Base-by-base conservation (phyloP, 2,113 vertebrate genomes). In the Melanerpes formicivorus region DNA sequence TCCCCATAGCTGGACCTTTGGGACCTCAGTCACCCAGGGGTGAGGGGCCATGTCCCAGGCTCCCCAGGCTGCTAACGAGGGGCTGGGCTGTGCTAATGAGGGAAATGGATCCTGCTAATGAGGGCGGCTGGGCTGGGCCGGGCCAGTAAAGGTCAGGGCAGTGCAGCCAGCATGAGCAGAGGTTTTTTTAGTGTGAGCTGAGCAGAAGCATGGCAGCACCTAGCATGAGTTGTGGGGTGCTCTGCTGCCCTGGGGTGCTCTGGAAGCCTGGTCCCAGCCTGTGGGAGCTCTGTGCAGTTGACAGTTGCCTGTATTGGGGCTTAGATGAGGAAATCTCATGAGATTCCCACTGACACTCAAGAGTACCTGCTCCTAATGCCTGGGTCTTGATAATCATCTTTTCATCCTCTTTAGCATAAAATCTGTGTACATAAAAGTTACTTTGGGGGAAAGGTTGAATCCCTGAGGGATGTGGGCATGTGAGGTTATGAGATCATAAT, bases 191-290 rank as follows among this genome's bases (percentile, higher is more conserved):
- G 30, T 0, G 0, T 1, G 18, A 14, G 32, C 21, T 3, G 29
- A 3, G 1, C 0, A 1, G 13, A 69, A 37, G 10, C 1, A 0
- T 5, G n/a, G 73, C 14, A 3, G 79, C 42, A 46, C 3, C 6
- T 34, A 7, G 48, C 40, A 18, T 0, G 55, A 22, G 42, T n/a
- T 6, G 37, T 2, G 16, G 40, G 27, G 29, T 19, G 30, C 7
- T 42, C n/a, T 6, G 2, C 3, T 13, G 17, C 5, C 8, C 2
- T 0, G 19, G 34, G 34, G 44, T 14, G 17, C 5, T 0, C 2
- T 5, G 52, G 71, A 37, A 17, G 9, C 30, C 18, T 11, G 0
- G 42, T 4, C 7, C 11, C 6, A 2, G 27, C 10, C 37, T 29
- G 26, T 3, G 55, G 54, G 22, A 8, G 14, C 27, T 7, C 21